These are phyloP conservation scores for Scaptomyza montana DNA, from an alignment of 1,140 invertebrate genomes.

Conservation along the genomic window DNA sequence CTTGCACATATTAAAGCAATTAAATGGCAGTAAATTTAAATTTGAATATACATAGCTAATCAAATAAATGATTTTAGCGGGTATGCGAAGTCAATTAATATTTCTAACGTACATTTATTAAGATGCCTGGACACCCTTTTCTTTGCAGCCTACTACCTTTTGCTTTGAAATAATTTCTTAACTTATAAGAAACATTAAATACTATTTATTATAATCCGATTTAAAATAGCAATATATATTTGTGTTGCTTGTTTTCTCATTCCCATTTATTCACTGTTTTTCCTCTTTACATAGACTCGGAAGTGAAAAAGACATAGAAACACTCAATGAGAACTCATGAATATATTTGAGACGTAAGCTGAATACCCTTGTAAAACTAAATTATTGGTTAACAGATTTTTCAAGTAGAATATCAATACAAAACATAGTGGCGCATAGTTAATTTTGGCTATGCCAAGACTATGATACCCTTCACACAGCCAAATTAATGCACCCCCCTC, in stretches of 20 bases:
- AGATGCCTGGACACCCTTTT: slow-evolving; percentile 47
- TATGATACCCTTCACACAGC: too few species aligned
- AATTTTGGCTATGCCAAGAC: too few species aligned
- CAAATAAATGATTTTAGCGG: slow-evolving; percentile 16
- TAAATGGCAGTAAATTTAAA: slow-evolving; percentile 39
- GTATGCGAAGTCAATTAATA: too few species aligned
- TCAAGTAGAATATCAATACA: too few species aligned
- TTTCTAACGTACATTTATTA: background rate
- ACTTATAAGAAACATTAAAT: slow-evolving; percentile 73
- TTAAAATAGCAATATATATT: slow-evolving; percentile 71
- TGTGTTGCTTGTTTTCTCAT: slow-evolving; percentile 38
- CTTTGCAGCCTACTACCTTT: slow-evolving; percentile 58
- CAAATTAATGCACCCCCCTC: too few species aligned
- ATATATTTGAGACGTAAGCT: background rate
- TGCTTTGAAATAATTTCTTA: slow-evolving; percentile 58
- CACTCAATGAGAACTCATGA: slow-evolving; percentile 21
- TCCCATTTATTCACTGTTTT: slow-evolving; percentile 27
- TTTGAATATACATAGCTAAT: slow-evolving; percentile 10
- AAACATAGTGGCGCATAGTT: too few species aligned
- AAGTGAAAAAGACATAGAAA: slow-evolving; percentile 23
- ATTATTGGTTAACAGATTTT: too few species aligned
- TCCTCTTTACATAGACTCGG: slow-evolving; percentile 46
- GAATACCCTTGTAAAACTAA: slow-evolving; percentile 14
- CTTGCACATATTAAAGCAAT: slow-evolving; percentile 10
- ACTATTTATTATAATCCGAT: slow-evolving; percentile 77